Conservation (phyloP, 1,140 invertebrate species). For the Rhynchophorus ferrugineus region DNA sequence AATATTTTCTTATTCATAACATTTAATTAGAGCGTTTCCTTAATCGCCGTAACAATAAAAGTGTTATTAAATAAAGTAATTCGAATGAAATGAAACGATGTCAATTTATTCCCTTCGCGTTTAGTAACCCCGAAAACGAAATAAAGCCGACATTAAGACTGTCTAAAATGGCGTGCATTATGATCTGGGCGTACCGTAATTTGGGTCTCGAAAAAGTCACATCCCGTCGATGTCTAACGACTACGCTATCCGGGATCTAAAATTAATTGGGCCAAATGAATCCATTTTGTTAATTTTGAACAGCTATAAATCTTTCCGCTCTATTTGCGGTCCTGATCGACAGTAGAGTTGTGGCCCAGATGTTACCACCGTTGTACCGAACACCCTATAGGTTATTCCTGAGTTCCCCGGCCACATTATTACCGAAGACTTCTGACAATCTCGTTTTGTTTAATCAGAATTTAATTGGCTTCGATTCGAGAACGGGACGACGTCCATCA, state of each 20-base stretch:
- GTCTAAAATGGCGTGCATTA: slow-evolving; percentile 19
- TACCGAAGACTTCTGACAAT: not conserved
- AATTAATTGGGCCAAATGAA: slow-evolving; percentile 35
- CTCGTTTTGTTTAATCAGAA: not conserved
- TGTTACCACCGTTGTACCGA: slow-evolving; percentile 20
- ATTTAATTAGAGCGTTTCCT: too few relatives aligned
- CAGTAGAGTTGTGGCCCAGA: slow-evolving; percentile 18
- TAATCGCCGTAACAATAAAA: too few relatives aligned
- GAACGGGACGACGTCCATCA: not conserved
- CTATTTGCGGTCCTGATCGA: slow-evolving; percentile 24
- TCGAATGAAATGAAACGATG: not conserved
- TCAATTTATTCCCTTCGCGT: not conserved
- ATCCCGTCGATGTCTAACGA: slow-evolving; percentile 18
- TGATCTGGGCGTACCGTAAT: slow-evolving; percentile 19
- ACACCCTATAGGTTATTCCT: slow-evolving; percentile 13
- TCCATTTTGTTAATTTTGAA: slow-evolving; percentile 30
- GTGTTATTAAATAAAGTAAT: not conserved
- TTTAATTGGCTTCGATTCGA: not conserved
- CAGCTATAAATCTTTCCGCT: slow-evolving; percentile 29
- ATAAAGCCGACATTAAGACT: slow-evolving; percentile 9
- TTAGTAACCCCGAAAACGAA: not conserved
- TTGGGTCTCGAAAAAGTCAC: slow-evolving; percentile 21
- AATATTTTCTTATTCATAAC: too few relatives aligned
- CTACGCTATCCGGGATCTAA: slow-evolving; percentile 25
- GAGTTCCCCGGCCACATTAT: not conserved